Conservation (phyloP, 2,113 vertebrate species). For the Anhinga anhinga region DNA sequence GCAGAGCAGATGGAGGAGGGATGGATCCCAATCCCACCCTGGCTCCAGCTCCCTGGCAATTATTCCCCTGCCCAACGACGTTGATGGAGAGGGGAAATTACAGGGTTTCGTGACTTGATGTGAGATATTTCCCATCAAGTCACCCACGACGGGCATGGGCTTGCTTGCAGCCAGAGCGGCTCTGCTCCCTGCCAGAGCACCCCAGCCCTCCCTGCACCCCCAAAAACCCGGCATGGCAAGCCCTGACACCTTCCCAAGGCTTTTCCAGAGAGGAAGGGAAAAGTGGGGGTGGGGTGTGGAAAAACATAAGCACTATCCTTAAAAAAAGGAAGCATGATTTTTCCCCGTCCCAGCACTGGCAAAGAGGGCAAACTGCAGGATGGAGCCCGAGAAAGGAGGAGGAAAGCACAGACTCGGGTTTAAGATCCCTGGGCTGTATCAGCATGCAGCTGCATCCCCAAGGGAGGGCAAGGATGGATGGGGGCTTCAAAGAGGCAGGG, state of each 20-base stretch:
- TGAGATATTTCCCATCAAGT: neutral
- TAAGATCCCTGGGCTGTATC: neutral
- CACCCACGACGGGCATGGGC: rapidly evolving
- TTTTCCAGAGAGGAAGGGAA: neutral
- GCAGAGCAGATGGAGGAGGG: too few species aligned
- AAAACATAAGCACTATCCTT: neutral
- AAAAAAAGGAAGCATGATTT: neutral
- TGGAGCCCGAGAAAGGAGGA: neutral
- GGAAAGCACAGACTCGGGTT: neutral
- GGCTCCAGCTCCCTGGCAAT: neutral
- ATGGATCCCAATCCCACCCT: neutral
- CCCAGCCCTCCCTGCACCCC: neutral
- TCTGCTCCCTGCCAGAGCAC: rapidly evolving
- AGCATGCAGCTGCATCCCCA: neutral
- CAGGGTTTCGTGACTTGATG: neutral
- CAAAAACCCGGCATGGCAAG: rapidly evolving
- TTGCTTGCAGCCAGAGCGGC: neutral
- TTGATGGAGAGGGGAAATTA: neutral
- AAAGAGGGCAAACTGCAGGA: neutral
- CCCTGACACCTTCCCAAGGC: neutral
- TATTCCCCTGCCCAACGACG: rapidly evolving
- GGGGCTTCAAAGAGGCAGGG: too few species aligned
- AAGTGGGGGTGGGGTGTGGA: neutral
- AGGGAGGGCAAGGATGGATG: neutral
- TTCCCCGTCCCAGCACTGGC: neutral